Conservation (phyloP, 53 echinoderm and acorn worm species). For the Luidia sarsii region DNA sequence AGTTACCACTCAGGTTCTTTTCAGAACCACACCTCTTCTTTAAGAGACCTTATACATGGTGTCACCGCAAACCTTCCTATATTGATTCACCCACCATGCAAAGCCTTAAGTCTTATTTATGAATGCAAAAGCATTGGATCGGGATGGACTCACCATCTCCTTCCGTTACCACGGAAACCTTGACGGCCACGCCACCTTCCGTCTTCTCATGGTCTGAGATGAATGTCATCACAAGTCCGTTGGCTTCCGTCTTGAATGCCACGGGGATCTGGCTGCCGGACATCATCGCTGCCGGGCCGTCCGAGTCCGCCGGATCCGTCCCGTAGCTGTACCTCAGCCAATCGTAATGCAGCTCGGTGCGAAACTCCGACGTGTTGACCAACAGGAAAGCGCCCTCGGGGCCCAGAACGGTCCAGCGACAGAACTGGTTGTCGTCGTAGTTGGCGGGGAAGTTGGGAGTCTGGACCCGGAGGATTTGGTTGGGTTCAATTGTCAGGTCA, state of each 20-base stretch:
- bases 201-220: constrained; percentile 52
- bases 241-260: constrained; percentile 22
- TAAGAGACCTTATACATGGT: too few relatives aligned
- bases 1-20: too few relatives aligned
- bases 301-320: neutral
- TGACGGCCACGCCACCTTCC: constrained; percentile 23
- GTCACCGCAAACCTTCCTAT: too few relatives aligned
- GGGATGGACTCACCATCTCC: constrained; percentile 26
- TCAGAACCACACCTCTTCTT: too few relatives aligned
- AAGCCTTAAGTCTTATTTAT: too few relatives aligned
- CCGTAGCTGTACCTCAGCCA: constrained; percentile 29
- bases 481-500: constrained; percentile 8
- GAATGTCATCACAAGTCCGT: constrained; percentile 52
- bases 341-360: constrained; percentile 47
- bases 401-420: constrained; percentile 55
- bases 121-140: too few relatives aligned
- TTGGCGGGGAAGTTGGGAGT: constrained; percentile 80
- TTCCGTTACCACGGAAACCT: constrained; percentile 14
- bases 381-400: constrained; percentile 32
- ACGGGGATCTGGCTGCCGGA: constrained; percentile 42
- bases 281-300: neutral
- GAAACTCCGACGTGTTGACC: constrained; percentile 40
- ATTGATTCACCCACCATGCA: too few relatives aligned
- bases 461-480: constrained; percentile 33
- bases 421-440: constrained; percentile 65